Percentiles rank a stretch among this genome's conserved stretches.
Conservation (phyloP, 2,888 invertebrate genomes). For the Capitulum mitella region DNA sequence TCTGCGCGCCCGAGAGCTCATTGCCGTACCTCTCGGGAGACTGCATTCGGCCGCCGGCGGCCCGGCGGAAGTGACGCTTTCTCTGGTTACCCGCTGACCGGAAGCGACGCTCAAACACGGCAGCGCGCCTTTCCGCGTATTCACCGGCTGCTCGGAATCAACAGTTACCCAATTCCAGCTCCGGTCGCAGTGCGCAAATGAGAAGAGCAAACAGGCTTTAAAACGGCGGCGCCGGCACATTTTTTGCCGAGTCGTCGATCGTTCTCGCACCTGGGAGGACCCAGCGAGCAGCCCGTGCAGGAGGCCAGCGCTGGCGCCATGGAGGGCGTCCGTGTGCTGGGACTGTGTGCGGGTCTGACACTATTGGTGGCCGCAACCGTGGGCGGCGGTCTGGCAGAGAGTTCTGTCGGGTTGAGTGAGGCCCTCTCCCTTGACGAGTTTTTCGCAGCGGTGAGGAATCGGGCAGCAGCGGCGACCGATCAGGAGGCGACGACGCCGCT, state of each 20-base stretch:
- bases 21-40: too few species aligned
- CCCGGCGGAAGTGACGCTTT: conserved; percentile 6
- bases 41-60: too few species aligned
- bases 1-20: too few species aligned
- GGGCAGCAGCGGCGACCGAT: background rate
- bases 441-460: background rate
- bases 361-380: background rate
- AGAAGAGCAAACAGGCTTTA: background rate
- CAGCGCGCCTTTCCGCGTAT: too few species aligned
- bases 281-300: background rate
- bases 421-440: background rate
- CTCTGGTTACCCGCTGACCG: background rate
- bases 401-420: background rate
- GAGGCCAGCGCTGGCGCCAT: background rate
- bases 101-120: background rate
- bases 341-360: background rate
- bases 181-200: background rate
- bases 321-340: background rate
- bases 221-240: background rate
- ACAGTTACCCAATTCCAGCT: background rate
- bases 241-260: background rate
- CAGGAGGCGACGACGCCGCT: background rate
- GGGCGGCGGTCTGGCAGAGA: background rate
- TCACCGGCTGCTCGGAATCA: background rate
- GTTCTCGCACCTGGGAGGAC: background rate